Evolutionary conservation across 2,888 invertebrate genomes (phyloP), one percentile per base, ranked within the genome.

Genomic region (Pollenia labialis): DNA sequence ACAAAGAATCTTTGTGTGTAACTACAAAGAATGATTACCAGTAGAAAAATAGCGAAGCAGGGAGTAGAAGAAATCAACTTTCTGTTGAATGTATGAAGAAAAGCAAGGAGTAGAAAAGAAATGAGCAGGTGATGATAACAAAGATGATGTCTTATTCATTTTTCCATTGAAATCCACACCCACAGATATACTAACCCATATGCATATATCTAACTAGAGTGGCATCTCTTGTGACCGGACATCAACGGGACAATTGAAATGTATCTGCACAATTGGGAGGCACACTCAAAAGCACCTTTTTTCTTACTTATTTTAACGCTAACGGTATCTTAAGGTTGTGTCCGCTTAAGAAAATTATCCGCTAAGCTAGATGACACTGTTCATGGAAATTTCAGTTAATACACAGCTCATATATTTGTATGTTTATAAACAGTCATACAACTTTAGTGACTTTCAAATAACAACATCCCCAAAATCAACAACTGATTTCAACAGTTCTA

Each of bases 371-470:
- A 32, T 6, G 6, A 6, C 32, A 32, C 32, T 32, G 32, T 32
- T 6, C 32, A 32, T 32, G 6, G 32, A 32, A 32, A 32, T 6
- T 32, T 6, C 6, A 32, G 32, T 32, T 6, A 6, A 42, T n/a
- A 58, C 32, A 56, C 71, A 12, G 4, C n/a, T 54, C 44, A 81
- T 46, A 56, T 56, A 58, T 60, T 79, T 79, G 68, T 79, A 74
- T 66, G 66, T 23, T 80, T 74, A 54, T 58, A 50, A 79, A 74
- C 18, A 16, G 58, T n/a, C 52, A 60, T 69, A 16, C 60, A 79
- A 56, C 18, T 60, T 52, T 79, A 84, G 66, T 74, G 74, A 60
- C 68, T 84, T 80, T 80, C 56, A 69, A 64, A 50, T 12, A 68
- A 58, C 48, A 68, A 32, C 32, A 32, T 32, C 32, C 32, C 32